Base-by-base conservation (phyloP, 2,797 vertebrate species). In the Capromys pilorides region DNA sequence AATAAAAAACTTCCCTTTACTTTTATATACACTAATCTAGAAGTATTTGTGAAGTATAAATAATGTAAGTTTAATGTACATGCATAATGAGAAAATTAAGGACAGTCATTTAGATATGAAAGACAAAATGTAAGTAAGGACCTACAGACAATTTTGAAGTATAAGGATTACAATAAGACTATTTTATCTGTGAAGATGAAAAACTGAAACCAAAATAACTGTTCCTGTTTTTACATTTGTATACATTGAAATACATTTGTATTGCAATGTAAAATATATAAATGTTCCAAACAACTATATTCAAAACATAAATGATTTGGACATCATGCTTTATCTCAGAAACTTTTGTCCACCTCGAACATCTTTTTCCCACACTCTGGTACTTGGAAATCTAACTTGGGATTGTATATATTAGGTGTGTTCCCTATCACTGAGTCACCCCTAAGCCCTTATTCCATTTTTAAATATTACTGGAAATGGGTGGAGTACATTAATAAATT, bases 401-500 rank as follows among this genome's bases (percentile, higher is more conserved):
- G 54, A n/a, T 61, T 62, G 62, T 71, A 22, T 41, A 41, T 64
- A 28, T 9, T 69, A 67, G 36, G 13, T 33, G 83, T 57, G 61
- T 41, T 10, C 41, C 71, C 19, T 62, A 41, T 22, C 45, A 49
- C 26, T 54, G n/a, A 83, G 28, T 24, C 51, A 16, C 0, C 54
- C 33, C 14, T 16, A 51, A 18, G 18, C 3, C 19, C 24, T 45
- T 64, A 41, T 57, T 39, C 22, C 5, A 45, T 28, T 64, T 62
- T 36, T 57, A 62, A 80, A 80, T 49, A 62, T 19, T 73, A 83
- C 91, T 28, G 87, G 92, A 97, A 97, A 97, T 66, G 88, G 97
- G 97, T 66, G 92, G 95, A 98, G 91, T 89, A 95, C 0, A 24
- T 87, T 84, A 96, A 90, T 80, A 96, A 97, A 93, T 98, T 96